Evolutionary conservation across 2,797 vertebrate genomes (phyloP).

Genomic region (Pyrocephalus nanus): DNA sequence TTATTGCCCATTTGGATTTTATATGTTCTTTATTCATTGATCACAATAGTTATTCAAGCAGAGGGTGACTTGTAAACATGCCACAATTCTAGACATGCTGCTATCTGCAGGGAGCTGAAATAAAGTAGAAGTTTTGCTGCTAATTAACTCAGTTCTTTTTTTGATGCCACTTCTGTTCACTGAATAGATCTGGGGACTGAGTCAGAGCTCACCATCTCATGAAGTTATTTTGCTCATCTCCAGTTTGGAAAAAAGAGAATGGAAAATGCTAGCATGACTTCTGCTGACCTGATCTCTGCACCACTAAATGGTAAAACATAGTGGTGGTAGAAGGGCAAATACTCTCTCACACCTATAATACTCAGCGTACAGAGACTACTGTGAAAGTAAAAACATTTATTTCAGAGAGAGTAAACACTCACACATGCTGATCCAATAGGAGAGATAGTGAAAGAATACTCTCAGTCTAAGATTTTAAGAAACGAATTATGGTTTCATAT

Average conservation of each 20-base stretch:
- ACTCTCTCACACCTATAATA: not conserved
- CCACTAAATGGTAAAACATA: not conserved
- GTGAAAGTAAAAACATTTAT: not conserved
- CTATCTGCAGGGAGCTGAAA: not conserved
- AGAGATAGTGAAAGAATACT: not conserved
- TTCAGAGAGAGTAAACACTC: not conserved
- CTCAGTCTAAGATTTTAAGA: not conserved
- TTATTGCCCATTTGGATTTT: not conserved
- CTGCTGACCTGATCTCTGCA: not conserved
- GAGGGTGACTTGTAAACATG: not conserved
- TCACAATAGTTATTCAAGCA: not conserved
- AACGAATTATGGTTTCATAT: not conserved
- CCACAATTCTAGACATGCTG: not conserved
- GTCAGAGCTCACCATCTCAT: not conserved
- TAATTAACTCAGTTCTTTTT: not conserved
- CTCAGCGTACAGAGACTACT: not conserved
- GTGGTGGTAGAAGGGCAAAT: not conserved
- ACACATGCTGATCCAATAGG: not conserved
- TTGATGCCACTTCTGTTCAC: not conserved
- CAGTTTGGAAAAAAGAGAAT: not conserved
- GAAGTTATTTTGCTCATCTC: not conserved
- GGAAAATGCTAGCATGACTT: not conserved
- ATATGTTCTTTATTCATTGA: not conserved
- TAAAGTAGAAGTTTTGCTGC: not conserved
- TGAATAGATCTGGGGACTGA: not conserved